phyloP scores from a whole-genome alignment of 2,888 invertebrate genomes.

The Caenorhabditis sp. region DNA sequence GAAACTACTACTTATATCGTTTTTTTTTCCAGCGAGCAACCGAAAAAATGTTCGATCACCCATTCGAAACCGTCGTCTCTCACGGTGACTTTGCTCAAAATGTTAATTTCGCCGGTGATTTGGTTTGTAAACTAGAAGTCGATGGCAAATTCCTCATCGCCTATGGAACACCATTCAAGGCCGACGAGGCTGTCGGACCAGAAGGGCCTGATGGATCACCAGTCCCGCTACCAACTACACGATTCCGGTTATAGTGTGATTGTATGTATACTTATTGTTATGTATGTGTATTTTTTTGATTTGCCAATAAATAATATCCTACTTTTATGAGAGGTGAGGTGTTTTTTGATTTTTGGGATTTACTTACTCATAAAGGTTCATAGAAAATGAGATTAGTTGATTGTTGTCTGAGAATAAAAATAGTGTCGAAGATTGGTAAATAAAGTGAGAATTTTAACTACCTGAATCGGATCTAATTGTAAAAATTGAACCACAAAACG shows the following conservation, averaged over 20 bases:
- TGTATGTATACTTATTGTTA: not conserved
- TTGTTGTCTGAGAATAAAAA: no score
- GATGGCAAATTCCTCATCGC: conserved; percentile 49
- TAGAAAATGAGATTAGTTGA: no score
- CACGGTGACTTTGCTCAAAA: conserved; percentile 50
- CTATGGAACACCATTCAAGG: conserved; percentile 41
- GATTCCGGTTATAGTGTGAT: not conserved
- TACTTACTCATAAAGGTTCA: no score
- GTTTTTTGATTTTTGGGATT: no score
- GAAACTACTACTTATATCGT: no score
- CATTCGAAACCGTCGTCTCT: conserved; percentile 43
- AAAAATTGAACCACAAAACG: no score
- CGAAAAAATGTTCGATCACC: conserved; percentile 44
- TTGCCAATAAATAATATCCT: no score
- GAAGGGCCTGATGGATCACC: conserved; percentile 28
- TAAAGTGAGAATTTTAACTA: no score
- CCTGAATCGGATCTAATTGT: no score
- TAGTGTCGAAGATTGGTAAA: no score
- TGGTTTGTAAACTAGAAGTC: conserved; percentile 50
- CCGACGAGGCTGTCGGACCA: conserved; percentile 36
- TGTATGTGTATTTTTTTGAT: not conserved
- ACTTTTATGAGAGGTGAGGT: no score
- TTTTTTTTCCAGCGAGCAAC: conserved; percentile 28
- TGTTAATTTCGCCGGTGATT: conserved; percentile 48
- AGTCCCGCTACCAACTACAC: conserved; percentile 16